Evolutionary conservation across 2,113 vertebrate species (phyloP), one percentile per base, ranked within the genome.

Genomic region (Murina feae): DNA sequence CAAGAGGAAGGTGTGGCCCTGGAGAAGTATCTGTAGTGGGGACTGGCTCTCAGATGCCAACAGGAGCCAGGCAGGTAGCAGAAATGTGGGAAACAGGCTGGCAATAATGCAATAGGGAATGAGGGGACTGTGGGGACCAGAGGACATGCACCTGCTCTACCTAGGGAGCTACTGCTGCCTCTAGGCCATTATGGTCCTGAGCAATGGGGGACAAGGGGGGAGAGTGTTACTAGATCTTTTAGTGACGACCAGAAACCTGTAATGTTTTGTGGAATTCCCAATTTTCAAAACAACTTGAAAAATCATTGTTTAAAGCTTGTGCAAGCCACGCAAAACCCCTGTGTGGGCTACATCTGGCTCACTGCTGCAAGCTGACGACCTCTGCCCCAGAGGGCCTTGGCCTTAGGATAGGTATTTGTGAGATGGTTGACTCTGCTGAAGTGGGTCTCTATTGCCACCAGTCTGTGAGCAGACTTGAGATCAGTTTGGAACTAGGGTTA

Each of bases 261-360:
- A 60, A 51, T 37, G 37, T 81, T 80, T 81, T 86, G 18, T 72
- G 9, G 47, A 88, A 79, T 83, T 72, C 53, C 55, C 21, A 35
- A 21, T 60, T 74, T 96, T 84, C 63, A 90, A 79, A 79, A 72
- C 14, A 69, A 55, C 21, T 66, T 87, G n/a, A 74, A 63, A 83
- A 76, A 55, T 72, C 7, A 17, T 10, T 66, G 25, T 51, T 94
- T 87, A 32, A 90, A 68, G 35, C 51, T 74, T 51, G 78, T 75
- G 8, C 21, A 66, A 80, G 37, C 90, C 55, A 78, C 94, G 55
- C 18, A 58, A 78, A 91, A 35, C 28, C 21, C 42, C 23, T 68
- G 8, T 71, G 20, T n/a, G 16, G 14, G 37, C 18, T 51, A 5
- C 4, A 7, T 6, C 10, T 71, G 75, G 63, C 30, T 87, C 23